Percentiles rank a stretch among this genome's conserved stretches.
Evolutionary conservation across 2,113 vertebrate genomes (phyloP).

Genomic region (Saguinus imperator): DNA sequence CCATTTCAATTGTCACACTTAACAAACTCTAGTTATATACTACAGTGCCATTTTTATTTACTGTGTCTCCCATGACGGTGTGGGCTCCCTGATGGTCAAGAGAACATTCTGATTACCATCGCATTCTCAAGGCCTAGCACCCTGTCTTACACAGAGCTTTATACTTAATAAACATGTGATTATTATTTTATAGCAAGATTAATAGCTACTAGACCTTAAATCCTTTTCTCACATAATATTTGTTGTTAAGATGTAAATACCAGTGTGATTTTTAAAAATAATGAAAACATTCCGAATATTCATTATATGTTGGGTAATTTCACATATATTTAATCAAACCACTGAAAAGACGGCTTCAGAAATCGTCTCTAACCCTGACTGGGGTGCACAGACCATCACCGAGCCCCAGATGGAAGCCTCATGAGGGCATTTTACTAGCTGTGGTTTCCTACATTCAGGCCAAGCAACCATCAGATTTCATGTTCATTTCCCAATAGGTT

Average conservation of each 20-base stretch:
- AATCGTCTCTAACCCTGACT: not conserved
- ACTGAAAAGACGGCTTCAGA: not conserved
- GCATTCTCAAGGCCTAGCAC: not conserved
- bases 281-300: not conserved
- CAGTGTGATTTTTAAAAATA: not conserved
- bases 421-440: not conserved
- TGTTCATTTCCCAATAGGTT: not conserved
- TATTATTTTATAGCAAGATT: not conserved
- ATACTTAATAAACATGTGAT: not conserved
- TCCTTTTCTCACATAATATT: not conserved
- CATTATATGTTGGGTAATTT: not conserved
- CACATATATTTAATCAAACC: not conserved
- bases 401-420: not conserved
- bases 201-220: not conserved
- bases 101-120: accelerated
- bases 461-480: not conserved
- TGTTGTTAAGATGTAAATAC: not conserved
- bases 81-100: not conserved
- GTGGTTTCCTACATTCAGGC: not conserved
- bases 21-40: not conserved
- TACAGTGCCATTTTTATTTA: not conserved
- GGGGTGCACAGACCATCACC: too few relatives aligned
- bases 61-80: not conserved
- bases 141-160: too few relatives aligned
- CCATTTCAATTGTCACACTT: not conserved